Conservation (phyloP, 2,888 invertebrate species). For the Aspidiotus rigidus region DNA sequence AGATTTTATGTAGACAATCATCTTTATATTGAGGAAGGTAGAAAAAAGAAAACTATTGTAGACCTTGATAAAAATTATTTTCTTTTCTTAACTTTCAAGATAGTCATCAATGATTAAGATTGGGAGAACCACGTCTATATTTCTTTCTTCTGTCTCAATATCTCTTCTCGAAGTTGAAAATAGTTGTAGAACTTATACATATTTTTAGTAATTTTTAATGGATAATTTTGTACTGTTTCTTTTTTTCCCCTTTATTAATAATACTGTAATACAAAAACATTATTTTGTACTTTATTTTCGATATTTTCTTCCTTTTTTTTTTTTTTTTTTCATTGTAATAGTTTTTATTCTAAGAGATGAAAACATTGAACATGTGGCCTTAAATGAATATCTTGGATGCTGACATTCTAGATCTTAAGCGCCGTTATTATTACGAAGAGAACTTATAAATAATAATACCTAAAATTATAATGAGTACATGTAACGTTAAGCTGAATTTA, state of each 20-base stretch:
- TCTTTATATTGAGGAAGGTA: too few species aligned
- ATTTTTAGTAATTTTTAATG: conserved; percentile 17
- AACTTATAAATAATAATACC: too few species aligned
- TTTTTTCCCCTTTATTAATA: not conserved
- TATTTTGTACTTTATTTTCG: conserved; percentile 9
- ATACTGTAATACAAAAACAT: not conserved
- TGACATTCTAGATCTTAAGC: conserved; percentile 27
- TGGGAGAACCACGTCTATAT: not conserved
- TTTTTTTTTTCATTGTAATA: conserved; percentile 24
- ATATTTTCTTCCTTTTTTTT: conserved; percentile 16
- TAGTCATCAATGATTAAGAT: not conserved
- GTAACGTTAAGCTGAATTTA: conserved; percentile 28
- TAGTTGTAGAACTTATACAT: conserved; percentile 3
- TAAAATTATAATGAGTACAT: not conserved
- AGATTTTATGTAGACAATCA: too few species aligned
- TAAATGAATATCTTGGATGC: conserved; percentile 29
- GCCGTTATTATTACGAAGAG: conserved; percentile 25
- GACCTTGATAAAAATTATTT: conserved; percentile 7
- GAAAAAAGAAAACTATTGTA: conserved; percentile 12
- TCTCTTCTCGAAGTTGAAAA: conserved; percentile 9
- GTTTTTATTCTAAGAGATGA: conserved; percentile 17
- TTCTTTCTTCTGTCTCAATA: not conserved
- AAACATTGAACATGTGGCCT: conserved; percentile 27
- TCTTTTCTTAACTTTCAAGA: conserved; percentile 24
- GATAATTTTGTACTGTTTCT: conserved; percentile 14